A percentile compares a stretch with the other conserved stretches of the same genome.
Conservation (phyloP, 1,140 invertebrate genomes). For the Archegozetes longisetosus region DNA sequence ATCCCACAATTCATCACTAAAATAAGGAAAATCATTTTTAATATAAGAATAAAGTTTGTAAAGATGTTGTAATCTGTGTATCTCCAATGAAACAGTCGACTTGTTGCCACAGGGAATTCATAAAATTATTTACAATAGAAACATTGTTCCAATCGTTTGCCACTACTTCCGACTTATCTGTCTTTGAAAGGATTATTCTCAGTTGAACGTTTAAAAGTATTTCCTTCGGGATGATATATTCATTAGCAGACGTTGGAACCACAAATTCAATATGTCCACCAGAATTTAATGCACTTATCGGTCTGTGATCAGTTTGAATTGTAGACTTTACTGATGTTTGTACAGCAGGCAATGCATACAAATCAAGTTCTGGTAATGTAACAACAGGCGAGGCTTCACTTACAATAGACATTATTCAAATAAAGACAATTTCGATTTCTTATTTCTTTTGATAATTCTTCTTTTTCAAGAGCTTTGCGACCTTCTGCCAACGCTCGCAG, state of each 20-base stretch:
- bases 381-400: neutral
- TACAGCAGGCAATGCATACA: conserved; percentile 30
- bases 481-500: no score
- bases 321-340: conserved; percentile 29
- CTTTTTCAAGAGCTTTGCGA: no score
- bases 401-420: conserved; percentile 12
- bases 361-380: conserved; percentile 28
- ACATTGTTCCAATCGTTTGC: conserved; percentile 13
- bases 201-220: conserved; percentile 27
- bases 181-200: conserved; percentile 23
- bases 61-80: conserved; percentile 29
- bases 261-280: conserved; percentile 30
- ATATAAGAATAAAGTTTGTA: no score
- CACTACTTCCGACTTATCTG: conserved; percentile 14
- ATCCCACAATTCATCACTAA: no score
- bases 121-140: conserved; percentile 27
- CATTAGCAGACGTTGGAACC: conserved; percentile 25
- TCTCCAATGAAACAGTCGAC: conserved; percentile 32
- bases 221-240: conserved; percentile 29
- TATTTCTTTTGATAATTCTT: neutral
- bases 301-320: conserved; percentile 29
- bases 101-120: conserved; percentile 30
- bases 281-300: conserved; percentile 27
- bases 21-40: no score
- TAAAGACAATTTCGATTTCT: neutral